These are phyloP conservation scores for Sinella curviseta DNA, from an alignment of 1,140 invertebrate species.

Conservation along the genomic window DNA sequence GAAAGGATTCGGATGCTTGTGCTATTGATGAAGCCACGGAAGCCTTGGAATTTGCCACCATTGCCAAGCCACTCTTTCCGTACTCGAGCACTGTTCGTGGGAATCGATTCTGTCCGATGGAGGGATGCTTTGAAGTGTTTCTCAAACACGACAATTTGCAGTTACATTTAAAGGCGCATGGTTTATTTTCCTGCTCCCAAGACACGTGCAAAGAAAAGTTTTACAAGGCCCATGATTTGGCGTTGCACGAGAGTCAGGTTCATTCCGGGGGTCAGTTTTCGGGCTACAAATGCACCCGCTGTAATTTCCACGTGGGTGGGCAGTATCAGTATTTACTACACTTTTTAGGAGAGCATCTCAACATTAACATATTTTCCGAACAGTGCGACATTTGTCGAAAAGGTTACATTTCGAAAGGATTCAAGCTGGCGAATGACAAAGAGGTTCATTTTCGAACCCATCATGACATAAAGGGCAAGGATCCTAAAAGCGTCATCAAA, in stretches of 20 bases:
- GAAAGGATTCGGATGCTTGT: not conserved
- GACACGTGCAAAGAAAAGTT: not conserved
- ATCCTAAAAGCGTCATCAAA: not conserved
- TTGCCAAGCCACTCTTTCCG: not conserved
- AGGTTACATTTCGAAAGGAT: not conserved
- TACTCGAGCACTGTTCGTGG: not conserved
- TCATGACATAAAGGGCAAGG: not conserved
- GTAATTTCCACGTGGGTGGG: not conserved
- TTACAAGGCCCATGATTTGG: not conserved
- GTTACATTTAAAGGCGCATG: not conserved
- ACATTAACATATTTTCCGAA: not conserved
- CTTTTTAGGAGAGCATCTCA: not conserved
- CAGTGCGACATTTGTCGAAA: not conserved
- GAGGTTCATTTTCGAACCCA: not conserved
- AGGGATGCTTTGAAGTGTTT: slow-evolving; percentile 14
- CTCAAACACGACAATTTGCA: not conserved
- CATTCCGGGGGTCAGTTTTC: not conserved
- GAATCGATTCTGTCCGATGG: not conserved
- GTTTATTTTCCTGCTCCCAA: not conserved
- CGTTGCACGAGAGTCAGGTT: not conserved
- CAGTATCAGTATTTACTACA: not conserved
- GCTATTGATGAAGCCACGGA: not conserved
- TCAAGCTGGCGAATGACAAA: not conserved
- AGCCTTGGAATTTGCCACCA: not conserved
- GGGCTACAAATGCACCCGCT: slow-evolving; percentile 9